Base-by-base conservation (phyloP, 1,140 invertebrate genomes). In the Parapsyche elsis region DNA sequence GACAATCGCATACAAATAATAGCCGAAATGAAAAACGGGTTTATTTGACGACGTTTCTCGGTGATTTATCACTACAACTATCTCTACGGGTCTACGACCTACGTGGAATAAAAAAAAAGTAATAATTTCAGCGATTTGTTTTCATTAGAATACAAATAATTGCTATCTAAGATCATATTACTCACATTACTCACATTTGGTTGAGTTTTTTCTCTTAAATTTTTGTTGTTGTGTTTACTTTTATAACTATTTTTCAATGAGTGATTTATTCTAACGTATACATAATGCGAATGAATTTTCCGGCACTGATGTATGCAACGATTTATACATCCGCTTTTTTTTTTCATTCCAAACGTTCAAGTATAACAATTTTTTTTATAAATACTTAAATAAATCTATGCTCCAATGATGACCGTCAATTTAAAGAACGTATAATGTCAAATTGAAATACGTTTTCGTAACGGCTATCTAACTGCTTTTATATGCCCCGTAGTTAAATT, bases 21-120 rank as follows among this genome's bases (percentile, higher is more conserved):
- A 53, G 23, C 24, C 64, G 64, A 67, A 67, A 67, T 67, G 64
- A 67, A 67, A 67, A 67, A 67, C 64, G 64, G 24, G 64, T 67
- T 67, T 67, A 67, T 67, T 67, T 67, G 64, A 67, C 24, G 64
- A 67, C 64, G 21, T 67, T 67, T 67, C 64, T 12, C 24, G 24
- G 64, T 67, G 64, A 67, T 67, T 26, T 67, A 67, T 67, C 23
- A 23, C 64, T 12, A 26, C 64, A 12, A 67, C 24, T 67, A 12
- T 26, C 64, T 12, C 2, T 53, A 53, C 21, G 10, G 21, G 64
- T 67, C 21, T 30, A 26, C 24, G 64, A 61, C 59, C 57, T 59
- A 21, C 57, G n/a, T 59, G 9, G n/a, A 10, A 16, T 4, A 59
- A 16, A 21, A 21, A 59, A 16, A 16, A 21, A 59, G n/a, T 10